Percentiles rank a stretch among this genome's conserved stretches.
Evolutionary conservation across 1,140 invertebrate species (phyloP).

Genomic region (Trypoxylus dichotomus): DNA sequence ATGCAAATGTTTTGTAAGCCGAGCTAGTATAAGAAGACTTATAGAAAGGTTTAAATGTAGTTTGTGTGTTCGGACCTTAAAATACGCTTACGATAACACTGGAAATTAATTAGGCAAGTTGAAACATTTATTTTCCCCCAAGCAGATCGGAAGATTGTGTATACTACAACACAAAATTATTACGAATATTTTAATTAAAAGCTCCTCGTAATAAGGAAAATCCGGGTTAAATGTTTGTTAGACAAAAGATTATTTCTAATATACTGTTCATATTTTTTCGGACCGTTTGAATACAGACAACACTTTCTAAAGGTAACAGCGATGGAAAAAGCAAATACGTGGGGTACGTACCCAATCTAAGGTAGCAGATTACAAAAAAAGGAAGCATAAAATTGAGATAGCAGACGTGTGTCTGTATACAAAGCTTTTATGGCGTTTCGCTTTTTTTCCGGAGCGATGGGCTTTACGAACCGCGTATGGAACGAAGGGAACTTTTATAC

Average conservation of each 20-base stretch:
- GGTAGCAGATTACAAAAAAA: constrained; percentile 6
- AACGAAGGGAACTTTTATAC: neutral
- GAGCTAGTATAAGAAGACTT: too few relatives aligned
- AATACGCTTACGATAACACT: neutral
- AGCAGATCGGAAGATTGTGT: neutral
- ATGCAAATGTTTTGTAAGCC: too few relatives aligned
- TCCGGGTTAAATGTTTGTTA: neutral
- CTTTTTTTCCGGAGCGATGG: neutral
- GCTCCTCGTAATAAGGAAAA: neutral
- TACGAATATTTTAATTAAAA: constrained; percentile 1
- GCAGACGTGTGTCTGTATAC: neutral
- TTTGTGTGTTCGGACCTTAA: too few relatives aligned
- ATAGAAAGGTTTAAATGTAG: too few relatives aligned
- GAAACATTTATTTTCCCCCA: neutral
- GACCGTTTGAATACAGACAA: neutral
- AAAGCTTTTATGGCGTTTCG: neutral
- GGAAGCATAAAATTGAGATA: neutral
- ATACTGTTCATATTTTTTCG: neutral
- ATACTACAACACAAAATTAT: neutral
- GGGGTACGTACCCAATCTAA: neutral
- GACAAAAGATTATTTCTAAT: constrained; percentile 1
- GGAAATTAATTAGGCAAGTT: neutral
- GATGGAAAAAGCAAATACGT: neutral
- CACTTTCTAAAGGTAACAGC: neutral
- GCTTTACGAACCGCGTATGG: neutral